Conservation (phyloP, 2,888 invertebrate species). For the Polydrusus cervinus region DNA sequence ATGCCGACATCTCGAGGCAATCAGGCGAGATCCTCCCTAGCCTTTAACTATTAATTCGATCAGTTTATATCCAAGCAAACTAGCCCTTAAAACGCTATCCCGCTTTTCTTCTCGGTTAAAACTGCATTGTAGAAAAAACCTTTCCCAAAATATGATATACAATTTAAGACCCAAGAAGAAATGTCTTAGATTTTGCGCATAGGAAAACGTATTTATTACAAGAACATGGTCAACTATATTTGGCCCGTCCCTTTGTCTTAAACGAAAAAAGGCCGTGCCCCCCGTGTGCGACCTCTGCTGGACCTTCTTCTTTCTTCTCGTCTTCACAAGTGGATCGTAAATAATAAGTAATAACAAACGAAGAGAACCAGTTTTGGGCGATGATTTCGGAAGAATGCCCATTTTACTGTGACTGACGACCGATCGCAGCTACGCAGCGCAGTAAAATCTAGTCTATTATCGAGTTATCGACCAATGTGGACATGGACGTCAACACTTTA, state of each 20-base stretch:
- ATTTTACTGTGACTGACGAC: constrained; percentile 1
- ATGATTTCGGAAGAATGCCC: constrained; percentile 27
- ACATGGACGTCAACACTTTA: not conserved
- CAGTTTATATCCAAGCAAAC: not conserved
- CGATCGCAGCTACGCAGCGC: not conserved
- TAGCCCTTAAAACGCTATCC: too few relatives aligned
- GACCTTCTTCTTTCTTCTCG: not conserved
- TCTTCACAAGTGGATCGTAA: constrained; percentile 13
- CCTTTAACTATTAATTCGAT: not conserved
- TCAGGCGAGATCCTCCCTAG: not conserved
- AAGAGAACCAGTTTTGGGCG: constrained; percentile 25
- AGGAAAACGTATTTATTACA: too few relatives aligned
- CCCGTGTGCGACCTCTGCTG: not conserved
- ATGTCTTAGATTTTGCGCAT: too few relatives aligned
- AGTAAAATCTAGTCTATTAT: not conserved
- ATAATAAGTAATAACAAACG: constrained; percentile 21
- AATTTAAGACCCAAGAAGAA: too few relatives aligned
- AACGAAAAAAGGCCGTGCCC: not conserved
- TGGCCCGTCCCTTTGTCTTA: constrained; percentile 9
- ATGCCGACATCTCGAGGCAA: not conserved
- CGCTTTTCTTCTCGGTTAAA: too few relatives aligned
- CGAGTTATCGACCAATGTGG: too few relatives aligned
- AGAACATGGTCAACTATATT: not conserved
- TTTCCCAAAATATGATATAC: too few relatives aligned
- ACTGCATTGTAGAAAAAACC: too few relatives aligned